phyloP scores from a whole-genome alignment of 1,140 invertebrate genomes.

The Brachionus angularis region DNA sequence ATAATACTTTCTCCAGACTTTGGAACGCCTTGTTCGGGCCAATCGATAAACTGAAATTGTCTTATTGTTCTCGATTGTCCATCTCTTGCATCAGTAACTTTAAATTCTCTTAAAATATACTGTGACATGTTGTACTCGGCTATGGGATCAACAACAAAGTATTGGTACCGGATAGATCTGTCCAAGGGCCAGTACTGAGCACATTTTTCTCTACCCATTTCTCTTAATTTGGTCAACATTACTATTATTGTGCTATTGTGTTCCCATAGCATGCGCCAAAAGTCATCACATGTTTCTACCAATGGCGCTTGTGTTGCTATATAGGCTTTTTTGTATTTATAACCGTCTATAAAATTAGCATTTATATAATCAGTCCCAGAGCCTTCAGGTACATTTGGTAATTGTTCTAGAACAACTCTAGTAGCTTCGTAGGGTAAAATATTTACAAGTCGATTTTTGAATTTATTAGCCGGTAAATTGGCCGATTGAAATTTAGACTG shows the following conservation, averaged over 20 bases:
- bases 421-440: conserved; percentile 77
- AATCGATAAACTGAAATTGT: conserved; percentile 98
- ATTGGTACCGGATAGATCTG: conserved; percentile 86
- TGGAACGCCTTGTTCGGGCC: conserved; percentile 96
- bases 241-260: conserved; percentile 98
- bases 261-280: conserved; percentile 99
- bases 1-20: conserved; percentile 97
- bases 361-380: conserved; percentile 96
- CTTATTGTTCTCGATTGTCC: conserved; percentile 89
- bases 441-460: conserved; percentile 94
- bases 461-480: conserved; percentile 91
- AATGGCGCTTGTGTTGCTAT: conserved; percentile 97
- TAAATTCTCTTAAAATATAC: conserved; percentile 96
- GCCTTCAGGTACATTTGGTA: neutral
- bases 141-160: conserved; percentile 95
- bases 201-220: conserved; percentile 96
- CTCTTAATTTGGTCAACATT: conserved; percentile 94
- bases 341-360: conserved; percentile 93
- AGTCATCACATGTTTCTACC: conserved; percentile 89
- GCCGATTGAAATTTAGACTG: conserved; percentile 89
- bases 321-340: conserved; percentile 87
- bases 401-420: neutral
- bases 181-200: conserved; percentile 97
- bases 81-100: conserved; percentile 67
- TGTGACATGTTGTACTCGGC: conserved; percentile 99